Conservation (phyloP, 30 jellyfish, hydroid and myxozoan genomes). For the Hydractinia echinata region DNA sequence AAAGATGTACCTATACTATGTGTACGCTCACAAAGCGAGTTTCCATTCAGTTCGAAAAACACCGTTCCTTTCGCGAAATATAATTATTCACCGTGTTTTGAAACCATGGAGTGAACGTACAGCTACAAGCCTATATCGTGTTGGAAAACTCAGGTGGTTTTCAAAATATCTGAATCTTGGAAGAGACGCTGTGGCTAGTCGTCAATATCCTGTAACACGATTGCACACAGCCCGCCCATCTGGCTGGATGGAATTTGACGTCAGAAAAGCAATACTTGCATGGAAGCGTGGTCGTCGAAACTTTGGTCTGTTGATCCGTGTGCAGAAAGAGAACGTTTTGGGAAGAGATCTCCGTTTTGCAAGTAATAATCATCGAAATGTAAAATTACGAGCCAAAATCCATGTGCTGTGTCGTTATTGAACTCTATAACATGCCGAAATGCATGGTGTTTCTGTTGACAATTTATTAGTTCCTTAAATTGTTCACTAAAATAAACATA, state of each 20-base stretch:
- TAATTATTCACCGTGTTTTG: conserved; percentile 7
- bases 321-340: neutral
- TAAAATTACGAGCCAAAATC: neutral
- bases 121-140: neutral
- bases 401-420: neutral
- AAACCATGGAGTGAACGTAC: neutral
- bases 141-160: neutral
- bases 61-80: neutral
- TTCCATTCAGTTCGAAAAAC: neutral
- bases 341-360: conserved; percentile 6
- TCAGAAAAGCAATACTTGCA: neutral
- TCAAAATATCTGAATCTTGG: conserved; percentile 14
- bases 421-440: too few species aligned
- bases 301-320: conserved; percentile 12
- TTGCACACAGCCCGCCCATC: neutral
- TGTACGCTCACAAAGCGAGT: conserved; percentile 7
- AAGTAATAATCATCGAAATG: neutral
- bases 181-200: conserved; percentile 13
- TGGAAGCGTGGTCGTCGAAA: conserved; percentile 7
- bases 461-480: too few species aligned
- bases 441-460: too few species aligned
- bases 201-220: neutral
- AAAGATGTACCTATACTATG: neutral
- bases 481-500: too few species aligned
- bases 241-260: conserved; percentile 7